These are phyloP conservation scores for Leptopilina boulardi DNA, from an alignment of 1,140 invertebrate species.

Conservation along the genomic window DNA sequence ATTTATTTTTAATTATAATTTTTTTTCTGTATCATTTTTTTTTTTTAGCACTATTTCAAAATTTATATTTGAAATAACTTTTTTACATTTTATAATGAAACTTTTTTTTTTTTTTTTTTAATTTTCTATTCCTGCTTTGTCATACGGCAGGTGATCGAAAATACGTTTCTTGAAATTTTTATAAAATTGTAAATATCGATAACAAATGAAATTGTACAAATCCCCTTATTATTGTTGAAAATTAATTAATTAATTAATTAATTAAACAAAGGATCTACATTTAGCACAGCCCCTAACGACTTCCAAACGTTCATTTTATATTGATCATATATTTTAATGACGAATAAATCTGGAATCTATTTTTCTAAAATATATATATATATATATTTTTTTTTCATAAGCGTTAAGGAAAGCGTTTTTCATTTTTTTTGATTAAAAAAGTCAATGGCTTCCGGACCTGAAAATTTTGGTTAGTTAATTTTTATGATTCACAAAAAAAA, in stretches of 20 bases:
- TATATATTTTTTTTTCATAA: not conserved
- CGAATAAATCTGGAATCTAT: not conserved
- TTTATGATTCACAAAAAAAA: too few relatives aligned
- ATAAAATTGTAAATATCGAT: too few relatives aligned
- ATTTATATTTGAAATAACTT: too few relatives aligned
- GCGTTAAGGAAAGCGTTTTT: not conserved
- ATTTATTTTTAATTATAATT: too few relatives aligned
- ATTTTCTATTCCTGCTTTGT: conserved; percentile 14
- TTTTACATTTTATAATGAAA: not conserved
- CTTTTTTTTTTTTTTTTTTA: not conserved
- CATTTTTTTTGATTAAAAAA: not conserved
- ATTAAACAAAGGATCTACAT: too few relatives aligned
- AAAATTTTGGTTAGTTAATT: too few relatives aligned
- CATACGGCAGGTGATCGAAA: conserved; percentile 22
- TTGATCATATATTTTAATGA: conserved; percentile 53
- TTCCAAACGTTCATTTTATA: conserved; percentile 52
- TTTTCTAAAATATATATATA: not conserved
- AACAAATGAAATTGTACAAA: too few relatives aligned
- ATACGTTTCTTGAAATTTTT: not conserved
- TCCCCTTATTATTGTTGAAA: too few relatives aligned
- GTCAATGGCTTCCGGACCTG: conserved; percentile 4
- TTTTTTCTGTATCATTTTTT: too few relatives aligned
- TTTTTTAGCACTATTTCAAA: too few relatives aligned
- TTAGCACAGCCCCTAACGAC: conserved; percentile 13
- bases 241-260: too few relatives aligned